Base-by-base conservation (phyloP, 2,113 vertebrate species). In the Chamaetylas fuelleborni region DNA sequence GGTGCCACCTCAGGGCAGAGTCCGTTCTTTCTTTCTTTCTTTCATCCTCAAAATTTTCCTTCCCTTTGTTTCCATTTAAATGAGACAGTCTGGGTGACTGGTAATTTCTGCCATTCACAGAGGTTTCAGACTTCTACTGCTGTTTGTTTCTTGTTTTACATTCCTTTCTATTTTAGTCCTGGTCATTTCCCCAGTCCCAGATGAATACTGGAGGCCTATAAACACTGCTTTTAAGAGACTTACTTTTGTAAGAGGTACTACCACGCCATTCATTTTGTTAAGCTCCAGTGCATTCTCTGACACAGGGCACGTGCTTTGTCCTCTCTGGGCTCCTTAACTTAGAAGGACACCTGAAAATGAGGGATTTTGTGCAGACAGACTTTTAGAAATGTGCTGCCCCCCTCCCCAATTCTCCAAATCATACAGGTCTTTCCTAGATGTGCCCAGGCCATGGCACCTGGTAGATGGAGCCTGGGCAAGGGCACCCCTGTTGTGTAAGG, bases 21-120 rank as follows among this genome's bases (percentile, higher is more conserved):
- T 58, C 0, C 0, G 42, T 65, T 31, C 29, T 56, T 62, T 56
- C n/a, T 77, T 65, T 31, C 29, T 56, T 62, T 56, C n/a, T 77
- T 88, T 90, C 61, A 38, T 80, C 73, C 72, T 56, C 50, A 61
- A 66, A 67, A 19, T 80, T n/a, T 31, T 78, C 69, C 53, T 36
- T 34, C 57, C 70, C n/a, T 96, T 84, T 74, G 26, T 90, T 90
- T 71, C 70, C 42, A 22, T 85, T 83, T 88, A 90, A 92, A 93
- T 69, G 23, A 72, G 40, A 33, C 25, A 12, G 34, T 79, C 9
- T 47, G 61, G 17, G 31, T 79, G 70, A 50, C 25, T 67, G 3
- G 0, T 54, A 66, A 73, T 51, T 80, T 82, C 28, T 81, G 73
- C 78, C 40, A 16, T 72, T 71, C 71, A 50, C 14, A 4, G 42